Percentiles rank a stretch among this genome's conserved stretches.
Evolutionary conservation across 2,113 vertebrate genomes (phyloP).

Genomic region (Sapayoa aenigma): DNA sequence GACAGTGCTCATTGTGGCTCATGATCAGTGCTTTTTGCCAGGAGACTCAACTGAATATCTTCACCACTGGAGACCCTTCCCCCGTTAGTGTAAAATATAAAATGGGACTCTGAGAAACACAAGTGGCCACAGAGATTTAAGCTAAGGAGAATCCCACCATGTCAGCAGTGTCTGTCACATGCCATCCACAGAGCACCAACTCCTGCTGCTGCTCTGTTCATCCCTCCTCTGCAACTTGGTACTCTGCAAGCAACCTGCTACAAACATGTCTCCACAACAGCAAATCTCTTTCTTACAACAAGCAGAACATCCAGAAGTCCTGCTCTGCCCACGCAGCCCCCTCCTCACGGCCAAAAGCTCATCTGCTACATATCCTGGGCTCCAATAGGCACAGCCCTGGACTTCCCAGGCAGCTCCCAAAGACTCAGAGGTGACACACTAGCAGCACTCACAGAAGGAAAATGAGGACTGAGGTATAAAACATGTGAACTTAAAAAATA

Average conservation of each 20-base stretch:
- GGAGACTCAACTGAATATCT: not conserved
- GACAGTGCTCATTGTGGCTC: not conserved
- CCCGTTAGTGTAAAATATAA: not conserved
- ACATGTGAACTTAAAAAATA: not conserved
- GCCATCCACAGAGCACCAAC: fast-evolving
- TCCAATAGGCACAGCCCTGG: fast-evolving
- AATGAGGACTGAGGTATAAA: not conserved
- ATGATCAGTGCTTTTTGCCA: not conserved
- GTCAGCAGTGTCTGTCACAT: not conserved
- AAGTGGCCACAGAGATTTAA: not conserved
- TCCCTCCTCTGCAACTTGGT: not conserved
- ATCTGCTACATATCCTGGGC: fast-evolving
- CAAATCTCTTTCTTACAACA: not conserved
- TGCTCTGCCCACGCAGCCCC: not conserved
- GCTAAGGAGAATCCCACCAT: not conserved
- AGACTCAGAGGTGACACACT: not conserved
- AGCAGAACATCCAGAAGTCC: not conserved
- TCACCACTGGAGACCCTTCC: not conserved
- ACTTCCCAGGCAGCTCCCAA: not conserved
- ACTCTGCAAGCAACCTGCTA: not conserved
- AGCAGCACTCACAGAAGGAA: not conserved
- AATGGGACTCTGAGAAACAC: not conserved
- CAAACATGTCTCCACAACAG: not conserved
- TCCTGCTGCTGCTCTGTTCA: not conserved
- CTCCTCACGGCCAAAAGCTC: not conserved